These are phyloP conservation scores for Beris chalybata DNA, from an alignment of 2,888 invertebrate genomes.

Conservation along the genomic window DNA sequence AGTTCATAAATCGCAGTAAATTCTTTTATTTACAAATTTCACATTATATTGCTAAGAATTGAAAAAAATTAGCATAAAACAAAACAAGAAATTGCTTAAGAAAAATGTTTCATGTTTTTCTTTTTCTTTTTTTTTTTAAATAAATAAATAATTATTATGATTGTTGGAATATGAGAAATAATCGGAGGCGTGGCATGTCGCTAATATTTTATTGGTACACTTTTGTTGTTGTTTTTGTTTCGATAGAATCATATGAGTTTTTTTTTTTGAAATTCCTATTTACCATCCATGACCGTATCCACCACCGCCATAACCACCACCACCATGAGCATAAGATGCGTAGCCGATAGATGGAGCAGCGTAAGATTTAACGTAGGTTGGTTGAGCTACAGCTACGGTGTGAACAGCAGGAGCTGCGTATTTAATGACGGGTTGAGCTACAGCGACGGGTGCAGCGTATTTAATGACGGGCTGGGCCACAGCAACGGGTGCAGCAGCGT, in stretches of 20 bases:
- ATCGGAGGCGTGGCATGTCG: neutral
- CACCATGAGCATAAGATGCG: slow-evolving; percentile 35
- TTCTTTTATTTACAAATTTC: no score
- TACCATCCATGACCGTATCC: slow-evolving; percentile 40
- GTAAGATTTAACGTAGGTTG: slow-evolving; percentile 19
- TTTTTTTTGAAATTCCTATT: neutral
- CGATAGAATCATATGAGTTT: slow-evolving; percentile 19
- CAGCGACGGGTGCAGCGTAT: slow-evolving; percentile 40
- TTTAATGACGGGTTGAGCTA: slow-evolving; percentile 40
- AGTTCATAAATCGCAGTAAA: no score
- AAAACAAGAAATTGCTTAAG: no score
- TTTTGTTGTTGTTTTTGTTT: slow-evolving; percentile 13
- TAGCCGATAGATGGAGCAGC: slow-evolving; percentile 42
- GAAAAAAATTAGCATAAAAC: no score
- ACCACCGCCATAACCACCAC: slow-evolving; percentile 37
- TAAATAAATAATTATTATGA: slow-evolving; percentile 25
- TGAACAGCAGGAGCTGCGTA: slow-evolving; percentile 32
- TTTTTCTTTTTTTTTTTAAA: neutral
- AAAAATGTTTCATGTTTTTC: no score
- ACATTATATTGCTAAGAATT: no score
- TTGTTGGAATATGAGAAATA: slow-evolving; percentile 2
- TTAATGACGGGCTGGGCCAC: slow-evolving; percentile 36
- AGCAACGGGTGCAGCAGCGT: slow-evolving; percentile 41
- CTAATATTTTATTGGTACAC: slow-evolving; percentile 4
- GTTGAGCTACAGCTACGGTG: slow-evolving; percentile 40